Base-by-base conservation (phyloP, 2,797 vertebrate genomes). In the Borostomias antarcticus region DNA sequence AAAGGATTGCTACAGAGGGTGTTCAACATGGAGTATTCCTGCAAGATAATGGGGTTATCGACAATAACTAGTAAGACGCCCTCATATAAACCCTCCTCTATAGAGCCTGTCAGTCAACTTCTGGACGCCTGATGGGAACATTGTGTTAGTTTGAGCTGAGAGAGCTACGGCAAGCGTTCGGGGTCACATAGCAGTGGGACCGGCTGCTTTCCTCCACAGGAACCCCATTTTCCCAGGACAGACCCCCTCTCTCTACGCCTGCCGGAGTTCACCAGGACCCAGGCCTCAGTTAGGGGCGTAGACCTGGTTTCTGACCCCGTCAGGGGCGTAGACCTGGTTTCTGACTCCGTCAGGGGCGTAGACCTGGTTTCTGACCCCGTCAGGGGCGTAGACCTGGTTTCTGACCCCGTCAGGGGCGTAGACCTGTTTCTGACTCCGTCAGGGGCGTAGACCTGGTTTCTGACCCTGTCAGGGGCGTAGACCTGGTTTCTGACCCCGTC, bases 151-250 rank as follows among this genome's bases (percentile, higher is more conserved):
- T 48, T 51, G 59, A 75, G 74, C 28, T 45, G 47, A 65, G 60
- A 60, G 68, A 68, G 70, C 53, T 3, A 68, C 62, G 77, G 76
- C 66, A 54, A 50, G 67, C 83, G 68, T 76, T 74, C 69, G 32
- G 74, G 85, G 81, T 83, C 81, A 63, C 17, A 75, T 65, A 75
- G 74, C 86, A 82, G 35, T 69, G 78, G 76, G 79, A 84, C 73
- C 81, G 82, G 68, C 67, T 48, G 76, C 62, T 70, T 73, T 77
- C n/a, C 82, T 75, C 83, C 58, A 54, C 80, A 76, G 80, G 88
- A 80, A 50, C 33, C 66, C 78, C 62, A 47, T 3, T 64, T 50
- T 64, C 62, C 29, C 76, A 78, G 76, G 75, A 78, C 65, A 71
- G 59, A 23, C 65, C 53, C 23, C n/a, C 32, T 57, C 65, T 47